Evolutionary conservation across 2,888 invertebrate species (phyloP).

Genomic region (Campoplex nolae): DNA sequence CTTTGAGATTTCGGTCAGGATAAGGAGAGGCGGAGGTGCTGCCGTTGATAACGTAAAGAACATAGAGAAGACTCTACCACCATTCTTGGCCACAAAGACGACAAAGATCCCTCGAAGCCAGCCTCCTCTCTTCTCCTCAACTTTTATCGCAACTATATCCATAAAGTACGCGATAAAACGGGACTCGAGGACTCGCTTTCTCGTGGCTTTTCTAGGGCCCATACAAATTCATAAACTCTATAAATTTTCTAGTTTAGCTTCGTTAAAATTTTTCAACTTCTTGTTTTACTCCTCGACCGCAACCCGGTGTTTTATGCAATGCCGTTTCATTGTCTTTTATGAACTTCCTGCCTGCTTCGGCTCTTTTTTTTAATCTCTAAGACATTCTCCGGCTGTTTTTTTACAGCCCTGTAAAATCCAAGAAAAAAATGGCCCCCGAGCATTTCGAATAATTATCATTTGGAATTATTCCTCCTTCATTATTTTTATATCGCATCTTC

Average conservation of each 20-base stretch:
- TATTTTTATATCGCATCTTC: neutral
- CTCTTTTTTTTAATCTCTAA: neutral
- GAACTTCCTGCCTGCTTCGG: slow-evolving; percentile 6
- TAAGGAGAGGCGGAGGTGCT: slow-evolving; percentile 49
- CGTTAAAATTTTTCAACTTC: slow-evolving; percentile 19
- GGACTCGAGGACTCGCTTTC: slow-evolving; percentile 25
- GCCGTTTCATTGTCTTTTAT: slow-evolving; percentile 12
- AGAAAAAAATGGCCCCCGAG: neutral
- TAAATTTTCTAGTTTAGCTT: slow-evolving; percentile 38
- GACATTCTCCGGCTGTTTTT: neutral
- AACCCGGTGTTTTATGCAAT: neutral
- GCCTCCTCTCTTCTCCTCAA: slow-evolving; percentile 23
- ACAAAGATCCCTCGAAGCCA: slow-evolving; percentile 51
- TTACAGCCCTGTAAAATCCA: neutral
- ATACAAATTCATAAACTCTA: slow-evolving; percentile 47
- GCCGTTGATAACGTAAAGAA: slow-evolving; percentile 52
- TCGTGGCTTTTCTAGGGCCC: slow-evolving; percentile 16
- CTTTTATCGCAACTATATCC: slow-evolving; percentile 55
- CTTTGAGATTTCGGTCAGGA: slow-evolving; percentile 69
- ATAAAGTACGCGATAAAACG: slow-evolving; percentile 50
- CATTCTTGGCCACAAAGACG: slow-evolving; percentile 44
- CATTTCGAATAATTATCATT: neutral
- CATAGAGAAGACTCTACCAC: slow-evolving; percentile 23
- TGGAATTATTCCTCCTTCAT: neutral
- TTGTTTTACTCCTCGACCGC: neutral